Conservation (phyloP, 23 tunicate species). For the Trididemnum clinides region DNA sequence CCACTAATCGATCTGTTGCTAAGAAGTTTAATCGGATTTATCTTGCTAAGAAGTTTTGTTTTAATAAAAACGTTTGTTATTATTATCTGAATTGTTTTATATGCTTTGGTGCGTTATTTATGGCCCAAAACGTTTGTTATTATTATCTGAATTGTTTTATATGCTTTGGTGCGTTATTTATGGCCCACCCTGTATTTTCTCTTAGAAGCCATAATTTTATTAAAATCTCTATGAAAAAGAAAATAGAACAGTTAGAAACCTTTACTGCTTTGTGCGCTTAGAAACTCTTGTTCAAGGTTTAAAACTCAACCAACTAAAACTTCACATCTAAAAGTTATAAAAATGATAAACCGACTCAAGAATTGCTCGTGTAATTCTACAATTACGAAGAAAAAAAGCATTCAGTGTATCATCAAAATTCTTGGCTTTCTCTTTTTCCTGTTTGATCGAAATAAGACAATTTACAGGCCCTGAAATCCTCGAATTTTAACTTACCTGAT, state of each 20-base stretch:
- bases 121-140: too few species aligned
- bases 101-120: too few species aligned
- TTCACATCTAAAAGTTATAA: not conserved
- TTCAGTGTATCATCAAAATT: not conserved
- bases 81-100: too few species aligned
- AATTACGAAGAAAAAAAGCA: not conserved
- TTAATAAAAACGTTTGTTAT: too few species aligned
- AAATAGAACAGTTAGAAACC: not conserved
- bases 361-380: not conserved
- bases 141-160: too few species aligned
- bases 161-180: too few species aligned
- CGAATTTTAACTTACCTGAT: not conserved
- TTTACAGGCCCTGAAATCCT: not conserved
- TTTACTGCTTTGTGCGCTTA: not conserved
- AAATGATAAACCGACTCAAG: not conserved
- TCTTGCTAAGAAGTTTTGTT: too few species aligned
- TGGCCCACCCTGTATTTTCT: too few species aligned
- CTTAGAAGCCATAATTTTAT: not conserved
- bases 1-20: too few species aligned
- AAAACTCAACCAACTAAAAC: not conserved
- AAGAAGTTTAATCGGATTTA: too few species aligned
- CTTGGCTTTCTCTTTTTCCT: not conserved
- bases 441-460: not conserved
- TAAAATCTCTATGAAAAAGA: not conserved
- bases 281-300: not conserved